These are phyloP conservation scores for Sarcophilus harrisii DNA, from an alignment of 2,797 vertebrate genomes.

Conservation along the genomic window DNA sequence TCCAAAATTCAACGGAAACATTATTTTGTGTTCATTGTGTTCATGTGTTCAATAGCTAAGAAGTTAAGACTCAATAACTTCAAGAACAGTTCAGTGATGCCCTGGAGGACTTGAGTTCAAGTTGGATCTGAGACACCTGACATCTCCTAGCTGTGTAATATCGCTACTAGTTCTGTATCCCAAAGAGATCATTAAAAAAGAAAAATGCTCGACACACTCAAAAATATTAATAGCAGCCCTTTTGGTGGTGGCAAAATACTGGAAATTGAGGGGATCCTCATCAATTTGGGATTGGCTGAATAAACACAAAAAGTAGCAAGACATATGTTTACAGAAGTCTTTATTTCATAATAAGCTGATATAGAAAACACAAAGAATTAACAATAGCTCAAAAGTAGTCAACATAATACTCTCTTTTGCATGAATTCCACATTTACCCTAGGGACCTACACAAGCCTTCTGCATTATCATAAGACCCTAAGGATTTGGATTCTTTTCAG, in stretches of 20 bases:
- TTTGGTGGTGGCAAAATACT: no score
- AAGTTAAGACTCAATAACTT: neutral
- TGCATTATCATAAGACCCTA: neutral
- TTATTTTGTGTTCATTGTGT: slow-evolving; percentile 10
- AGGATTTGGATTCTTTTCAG: neutral
- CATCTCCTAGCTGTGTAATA: no score
- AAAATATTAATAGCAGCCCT: no score
- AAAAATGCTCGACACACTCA: no score
- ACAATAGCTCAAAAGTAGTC: neutral
- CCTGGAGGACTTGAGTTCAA: no score
- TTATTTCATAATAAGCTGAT: neutral
- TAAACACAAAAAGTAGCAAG: neutral
- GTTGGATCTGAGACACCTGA: no score
- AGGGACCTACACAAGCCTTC: neutral
- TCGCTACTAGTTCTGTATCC: no score
- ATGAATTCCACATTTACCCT: neutral
- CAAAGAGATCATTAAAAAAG: no score
- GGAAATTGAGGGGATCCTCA: no score
- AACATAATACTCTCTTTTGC: neutral
- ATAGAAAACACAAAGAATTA: neutral
- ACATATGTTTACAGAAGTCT: neutral
- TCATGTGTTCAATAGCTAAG: neutral
- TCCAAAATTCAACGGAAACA: slow-evolving; percentile 9
- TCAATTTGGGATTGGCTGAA: no score
- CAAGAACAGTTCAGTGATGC: no score